Percentiles rank a stretch among this genome's conserved stretches.
These are phyloP conservation scores for Beris morrisii DNA, from an alignment of 2,888 invertebrate species.

Conservation along the genomic window DNA sequence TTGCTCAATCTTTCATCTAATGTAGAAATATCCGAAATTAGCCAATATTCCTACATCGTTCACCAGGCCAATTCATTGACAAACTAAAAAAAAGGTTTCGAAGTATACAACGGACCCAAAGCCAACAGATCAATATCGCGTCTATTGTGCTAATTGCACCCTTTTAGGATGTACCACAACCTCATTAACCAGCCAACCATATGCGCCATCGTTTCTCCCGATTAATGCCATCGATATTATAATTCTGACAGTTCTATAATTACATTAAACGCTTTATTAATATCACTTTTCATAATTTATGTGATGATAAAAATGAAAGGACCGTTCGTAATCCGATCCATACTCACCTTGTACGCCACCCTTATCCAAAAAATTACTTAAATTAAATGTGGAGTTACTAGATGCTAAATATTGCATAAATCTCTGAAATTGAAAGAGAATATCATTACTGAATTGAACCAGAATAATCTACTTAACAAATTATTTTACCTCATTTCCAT, in stretches of 20 bases:
- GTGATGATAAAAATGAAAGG: slow-evolving; percentile 4
- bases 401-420: slow-evolving; percentile 99
- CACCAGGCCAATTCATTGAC: too few species aligned
- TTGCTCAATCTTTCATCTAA: too few species aligned
- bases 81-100: too few species aligned
- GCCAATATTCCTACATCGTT: too few species aligned
- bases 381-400: slow-evolving; percentile 98
- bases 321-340: not conserved
- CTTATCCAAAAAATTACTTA: slow-evolving; percentile 97
- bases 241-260: slow-evolving; percentile 17
- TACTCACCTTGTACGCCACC: slow-evolving; percentile 92
- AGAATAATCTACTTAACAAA: not conserved
- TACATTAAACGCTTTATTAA: slow-evolving; percentile 14
- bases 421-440: slow-evolving; percentile 69
- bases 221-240: too few species aligned
- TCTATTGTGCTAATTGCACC: too few species aligned
- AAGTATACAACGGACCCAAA: too few species aligned
- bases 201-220: too few species aligned
- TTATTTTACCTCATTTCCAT: slow-evolving; percentile 95
- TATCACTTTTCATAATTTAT: not conserved
- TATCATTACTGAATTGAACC: slow-evolving; percentile 7
- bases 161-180: too few species aligned
- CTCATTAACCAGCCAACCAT: too few species aligned
- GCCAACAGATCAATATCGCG: too few species aligned
- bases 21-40: too few species aligned